Evolutionary conservation across 2,888 invertebrate genomes (phyloP), one percentile per base, ranked within the genome.

Genomic region (Micropterix aruncella): DNA sequence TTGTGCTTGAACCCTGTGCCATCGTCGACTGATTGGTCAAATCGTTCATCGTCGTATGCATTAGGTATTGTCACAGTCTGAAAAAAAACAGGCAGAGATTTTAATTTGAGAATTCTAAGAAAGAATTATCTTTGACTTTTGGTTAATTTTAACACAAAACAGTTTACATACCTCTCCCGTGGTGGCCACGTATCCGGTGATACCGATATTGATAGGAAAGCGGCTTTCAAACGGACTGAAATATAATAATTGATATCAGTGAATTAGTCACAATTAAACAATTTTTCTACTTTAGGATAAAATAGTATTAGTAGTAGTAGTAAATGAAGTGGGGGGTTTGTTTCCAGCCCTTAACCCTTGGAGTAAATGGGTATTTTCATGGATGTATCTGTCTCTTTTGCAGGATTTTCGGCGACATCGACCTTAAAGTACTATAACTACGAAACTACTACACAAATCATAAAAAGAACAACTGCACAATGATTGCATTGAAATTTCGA

Each of bases 141-240:
- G 12, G 27, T 5, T 27, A 27, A 27, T 27, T 27, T 27, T 12
- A n/a, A n/a, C n/a, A n/a, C 14, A 37, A 43, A 40, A 40, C 39
- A 43, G 44, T 43, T 50, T 51, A 59, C 73, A 69, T 70, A 92
- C 92, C 83, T 94, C 92, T 54, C 94, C 94, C 46, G 92, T 93
- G 38, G 91, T 89, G 44, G 94, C 94, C 41, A 93, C 94, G 66
- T 91, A 84, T 46, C 94, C 92, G 18, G 93, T 93, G 57, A 95
- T 92, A 47, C 94, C 94, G 52, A 94, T 82, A 65, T 94, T 93
- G 57, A 94, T 90, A 36, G 94, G 94, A 66, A 94, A 94, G 52
- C 94, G 77, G 57, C 89, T 89, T 63, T 92, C 92, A 65, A 85
- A 89, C 42, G 91, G 91, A 61, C 83, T 83, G 62, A 52, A 72